Base-by-base conservation (phyloP, 2,113 vertebrate species). In the Colistium nudipinnis region DNA sequence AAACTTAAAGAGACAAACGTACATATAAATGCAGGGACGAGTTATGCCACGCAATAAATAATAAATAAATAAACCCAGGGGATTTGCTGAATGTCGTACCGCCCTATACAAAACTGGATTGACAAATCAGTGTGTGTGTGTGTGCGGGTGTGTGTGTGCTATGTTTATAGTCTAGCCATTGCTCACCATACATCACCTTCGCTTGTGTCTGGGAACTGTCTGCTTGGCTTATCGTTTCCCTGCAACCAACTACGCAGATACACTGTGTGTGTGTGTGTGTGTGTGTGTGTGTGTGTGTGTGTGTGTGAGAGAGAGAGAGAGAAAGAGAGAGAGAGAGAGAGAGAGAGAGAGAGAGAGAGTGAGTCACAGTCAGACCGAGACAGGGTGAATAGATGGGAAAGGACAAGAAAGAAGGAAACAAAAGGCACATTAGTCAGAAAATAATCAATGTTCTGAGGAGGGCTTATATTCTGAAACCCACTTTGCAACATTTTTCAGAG, bases 391-490 rank as follows among this genome's bases (percentile, higher is more conserved):
- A 63, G 54, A 69, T 20, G 51, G 47, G 48, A 66, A n/a, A 41
- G 6, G 53, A 61, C 12, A 55, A 17, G 38, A 62, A 33, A 79
- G 77, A 61, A 62, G 16, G 67, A 62, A 84, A 77, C 63, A 62
- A 76, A 77, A 65, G 68, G 13, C 38, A 31, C 11, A 25, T 87
- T 84, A 87, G 62, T 87, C 81, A 84, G 43, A 52, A 59, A 3
- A 71, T 43, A 39, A 36, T 9, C 14, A 6, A 22, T 19, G 24
- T 31, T 80, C 17, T 48, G 22, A 27, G 8, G 56, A 64, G 33
- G 62, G 45, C 51, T 74, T 2, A 9, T 47, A 74, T 41, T 51
- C 6, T 48, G 7, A 73, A 62, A 56, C 28, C 38, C 54, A 57
- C 31, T 62, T 59, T 66, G 31, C 22, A 76, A 76, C 51, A 70